Evolutionary conservation across 2,888 invertebrate species (phyloP), one percentile per base, ranked within the genome.

Genomic region (Polydesmus complanatus): DNA sequence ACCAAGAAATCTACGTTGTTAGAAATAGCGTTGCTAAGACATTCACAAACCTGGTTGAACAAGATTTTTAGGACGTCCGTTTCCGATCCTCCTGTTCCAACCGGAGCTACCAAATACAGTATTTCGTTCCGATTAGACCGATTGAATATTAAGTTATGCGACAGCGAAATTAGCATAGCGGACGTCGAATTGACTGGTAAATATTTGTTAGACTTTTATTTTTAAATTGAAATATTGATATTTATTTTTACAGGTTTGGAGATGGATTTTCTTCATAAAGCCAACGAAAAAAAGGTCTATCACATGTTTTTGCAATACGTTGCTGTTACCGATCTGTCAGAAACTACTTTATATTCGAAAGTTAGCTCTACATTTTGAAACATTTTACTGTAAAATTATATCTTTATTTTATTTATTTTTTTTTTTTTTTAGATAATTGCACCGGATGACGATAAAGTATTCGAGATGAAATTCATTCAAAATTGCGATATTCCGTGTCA

Each of bases 391-490:
- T 52, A 25, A 22, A 18, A 3, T 37, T 37, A 21, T 8, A 26
- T 48, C 14, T 25, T 60, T 26, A 19, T 54, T 11, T 47, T 14
- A 23, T 58, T 69, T 61, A 61, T 55, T 21, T 58, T 58, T 60
- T 64, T 58, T 65, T 54, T 63, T 62, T 70, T 71, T 2, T 70
- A 86, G 86, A 77, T 88, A 61, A 72, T 88, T 25, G 82, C 83
- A 71, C 83, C 86, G 0, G 87, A 88, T 65, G 87, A 87, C 68
- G 88, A 88, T 70, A 85, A 84, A 70, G 83, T 88, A 0, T 78
- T 87, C 64, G 87, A 88, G 68, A 73, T 88, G 55, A 88, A 88
- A 72, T 86, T 85, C 70, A 84, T 86, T 0, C 78, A 84, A 8
- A 81, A 85, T 21, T 83, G 83, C 47, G 79, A 82, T 8, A 77